Percentiles rank a stretch among this genome's conserved stretches.
Evolutionary conservation across 2,113 vertebrate genomes (phyloP).

Genomic region (Sigmodon hispidus): DNA sequence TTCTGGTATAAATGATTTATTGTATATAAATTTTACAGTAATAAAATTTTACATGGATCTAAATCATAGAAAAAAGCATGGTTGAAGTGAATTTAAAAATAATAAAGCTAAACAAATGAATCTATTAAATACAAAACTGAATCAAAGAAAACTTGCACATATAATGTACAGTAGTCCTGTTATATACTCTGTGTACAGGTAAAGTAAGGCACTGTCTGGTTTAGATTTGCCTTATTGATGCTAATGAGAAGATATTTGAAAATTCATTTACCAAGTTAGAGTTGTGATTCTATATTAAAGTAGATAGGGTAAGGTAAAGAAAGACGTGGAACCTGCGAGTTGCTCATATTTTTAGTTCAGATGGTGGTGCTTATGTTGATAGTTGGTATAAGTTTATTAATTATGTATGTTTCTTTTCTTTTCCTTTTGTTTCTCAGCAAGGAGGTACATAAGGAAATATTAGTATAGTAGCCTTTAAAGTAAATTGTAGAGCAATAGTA

Average conservation of each 20-base stretch:
- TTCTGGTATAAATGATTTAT: background rate
- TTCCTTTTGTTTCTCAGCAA: background rate
- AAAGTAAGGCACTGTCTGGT: background rate
- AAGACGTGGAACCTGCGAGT: background rate
- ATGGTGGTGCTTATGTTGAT: background rate
- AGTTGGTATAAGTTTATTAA: background rate
- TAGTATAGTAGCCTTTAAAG: background rate
- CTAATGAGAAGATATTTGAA: background rate
- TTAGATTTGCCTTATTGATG: slow-evolving; percentile 5
- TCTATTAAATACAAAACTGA: background rate
- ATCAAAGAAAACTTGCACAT: background rate
- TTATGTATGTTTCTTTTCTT: background rate
- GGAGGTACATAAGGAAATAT: background rate
- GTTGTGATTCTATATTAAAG: background rate
- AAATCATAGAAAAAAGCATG: slow-evolving; percentile 19
- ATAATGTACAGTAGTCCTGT: background rate
- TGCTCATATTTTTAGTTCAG: background rate
- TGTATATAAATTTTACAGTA: background rate
- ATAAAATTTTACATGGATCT: background rate
- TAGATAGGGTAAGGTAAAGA: background rate
- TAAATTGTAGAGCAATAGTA: slow-evolving; percentile 8
- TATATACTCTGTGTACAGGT: background rate
- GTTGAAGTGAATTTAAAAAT: slow-evolving; percentile 9
- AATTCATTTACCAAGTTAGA: background rate
- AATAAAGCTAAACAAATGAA: background rate